Evolutionary conservation across 2,113 vertebrate genomes (phyloP), one percentile per base, ranked within the genome.

Genomic region (Thinocorus orbignyianus): DNA sequence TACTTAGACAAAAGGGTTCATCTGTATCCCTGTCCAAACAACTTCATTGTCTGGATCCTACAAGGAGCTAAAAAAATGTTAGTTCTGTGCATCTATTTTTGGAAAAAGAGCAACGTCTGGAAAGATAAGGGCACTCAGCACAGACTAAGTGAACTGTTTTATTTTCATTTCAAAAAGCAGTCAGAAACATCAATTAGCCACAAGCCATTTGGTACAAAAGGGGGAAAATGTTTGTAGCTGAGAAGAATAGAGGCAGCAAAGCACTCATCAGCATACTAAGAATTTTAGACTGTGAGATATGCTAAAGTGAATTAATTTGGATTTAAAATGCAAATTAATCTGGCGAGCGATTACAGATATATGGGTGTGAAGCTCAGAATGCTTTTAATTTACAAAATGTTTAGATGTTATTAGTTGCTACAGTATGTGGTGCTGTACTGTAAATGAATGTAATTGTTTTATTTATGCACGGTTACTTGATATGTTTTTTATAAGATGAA

Each of bases 261-360:
- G 98, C 98, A 97, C 98, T 99, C 99, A 99, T 99, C 98, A 99
- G 99, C 98, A 99, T 99, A 99, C 99, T 98, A 98, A 99, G 98
- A 98, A 97, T 98, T 98, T 98, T 98, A 97, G 97, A 98, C 97
- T 98, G 98, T 98, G 98, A 99, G 99, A 99, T 99, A 99, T 98
- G 98, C 98, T 98, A 99, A 99, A 99, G 98, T 99, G 99, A 99
- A 99, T 99, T 99, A 99, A 99, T 99, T 99, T 99, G 99, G 99
- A 99, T 99, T 99, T 99, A 99, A 99, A 98, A 99, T 99, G 99
- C 99, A 99, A 99, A 99, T 99, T 98, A 98, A 98, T 98, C 98
- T 98, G 98, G 98, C 93, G 96, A 98, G 98, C 96, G 98, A 99
- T 99, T 99, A 98, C 98, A 98, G 98, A 98, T 99, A 98, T 98